Conservation (phyloP, 2,113 vertebrate genomes). For the Riparia riparia region DNA sequence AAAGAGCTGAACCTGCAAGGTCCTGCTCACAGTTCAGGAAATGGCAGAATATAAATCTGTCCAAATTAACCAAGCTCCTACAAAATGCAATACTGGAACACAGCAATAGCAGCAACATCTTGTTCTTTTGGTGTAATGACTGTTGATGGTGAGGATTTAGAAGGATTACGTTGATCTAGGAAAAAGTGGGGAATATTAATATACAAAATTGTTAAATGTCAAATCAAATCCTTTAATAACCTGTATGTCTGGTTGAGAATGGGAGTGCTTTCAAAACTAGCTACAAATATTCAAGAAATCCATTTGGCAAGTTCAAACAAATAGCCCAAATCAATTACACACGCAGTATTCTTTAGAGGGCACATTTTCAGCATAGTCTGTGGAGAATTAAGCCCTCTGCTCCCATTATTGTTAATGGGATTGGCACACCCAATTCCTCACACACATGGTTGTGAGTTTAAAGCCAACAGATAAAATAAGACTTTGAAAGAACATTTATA, state of each 20-base stretch:
- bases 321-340: conserved; percentile 73
- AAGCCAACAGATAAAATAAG: conserved; percentile 25
- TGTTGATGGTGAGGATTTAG: conserved; percentile 79
- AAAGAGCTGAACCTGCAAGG: conserved; percentile 72
- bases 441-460: conserved; percentile 10
- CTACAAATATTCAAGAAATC: conserved; percentile 78
- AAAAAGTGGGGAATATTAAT: conserved; percentile 79
- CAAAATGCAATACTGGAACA: conserved; percentile 49
- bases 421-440: conserved; percentile 49
- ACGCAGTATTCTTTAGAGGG: conserved; percentile 46
- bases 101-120: conserved; percentile 69
- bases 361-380: conserved; percentile 56
- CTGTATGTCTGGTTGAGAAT: conserved; percentile 72
- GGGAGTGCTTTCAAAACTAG: conserved; percentile 75
- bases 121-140: conserved; percentile 77
- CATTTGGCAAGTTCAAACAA: conserved; percentile 79
- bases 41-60: conserved; percentile 77
- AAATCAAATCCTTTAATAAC: conserved; percentile 81
- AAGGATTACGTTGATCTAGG: conserved; percentile 75
- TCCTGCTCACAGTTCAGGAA: conserved; percentile 73
- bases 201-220: conserved; percentile 81
- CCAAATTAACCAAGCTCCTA: conserved; percentile 67
- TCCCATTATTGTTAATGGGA: conserved; percentile 45
- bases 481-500: conserved; percentile 25
- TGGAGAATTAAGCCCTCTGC: conserved; percentile 53